phyloP scores from a whole-genome alignment of 2,113 vertebrate species.

The Paramisgurnus dabryanus region DNA sequence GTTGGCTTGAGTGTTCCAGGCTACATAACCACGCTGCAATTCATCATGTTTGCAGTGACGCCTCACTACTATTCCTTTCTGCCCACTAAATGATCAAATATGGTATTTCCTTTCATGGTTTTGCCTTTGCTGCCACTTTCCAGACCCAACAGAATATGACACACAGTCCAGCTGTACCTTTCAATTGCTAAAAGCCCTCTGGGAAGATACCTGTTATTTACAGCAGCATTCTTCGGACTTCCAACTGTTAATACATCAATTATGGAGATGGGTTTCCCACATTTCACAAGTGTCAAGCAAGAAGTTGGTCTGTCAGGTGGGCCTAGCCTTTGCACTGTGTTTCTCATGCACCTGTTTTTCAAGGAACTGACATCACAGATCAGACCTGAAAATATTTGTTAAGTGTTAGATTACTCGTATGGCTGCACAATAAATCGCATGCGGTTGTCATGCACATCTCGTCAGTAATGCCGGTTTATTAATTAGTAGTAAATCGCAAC shows the following conservation, averaged over 20 bases:
- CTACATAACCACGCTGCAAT: constrained; percentile 34
- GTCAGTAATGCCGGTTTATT: no score
- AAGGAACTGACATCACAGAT: constrained; percentile 29
- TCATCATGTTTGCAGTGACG: constrained; percentile 35
- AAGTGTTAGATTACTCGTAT: no score
- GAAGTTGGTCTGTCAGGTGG: constrained; percentile 49
- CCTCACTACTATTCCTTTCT: constrained; percentile 29
- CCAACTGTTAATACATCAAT: constrained; percentile 45
- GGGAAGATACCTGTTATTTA: constrained; percentile 37
- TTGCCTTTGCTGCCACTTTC: constrained; percentile 29
- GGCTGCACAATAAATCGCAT: no score
- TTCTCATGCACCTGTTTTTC: constrained; percentile 48
- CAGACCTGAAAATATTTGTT: background rate
- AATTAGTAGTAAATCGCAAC: no score
- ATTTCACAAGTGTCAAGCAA: constrained; percentile 44
- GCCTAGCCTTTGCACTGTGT: constrained; percentile 57
- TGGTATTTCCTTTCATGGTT: constrained; percentile 11
- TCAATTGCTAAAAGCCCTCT: constrained; percentile 40
- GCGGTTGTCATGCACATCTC: no score
- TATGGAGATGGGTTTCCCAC: constrained; percentile 26
- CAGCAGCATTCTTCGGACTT: constrained; percentile 35
- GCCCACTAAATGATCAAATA: constrained; percentile 42
- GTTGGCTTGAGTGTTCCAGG: constrained; percentile 27
- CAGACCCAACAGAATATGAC: constrained; percentile 39
- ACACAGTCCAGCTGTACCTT: constrained; percentile 47